phyloP scores from a whole-genome alignment of 2,888 invertebrate genomes.

The Harmothoe impar region DNA sequence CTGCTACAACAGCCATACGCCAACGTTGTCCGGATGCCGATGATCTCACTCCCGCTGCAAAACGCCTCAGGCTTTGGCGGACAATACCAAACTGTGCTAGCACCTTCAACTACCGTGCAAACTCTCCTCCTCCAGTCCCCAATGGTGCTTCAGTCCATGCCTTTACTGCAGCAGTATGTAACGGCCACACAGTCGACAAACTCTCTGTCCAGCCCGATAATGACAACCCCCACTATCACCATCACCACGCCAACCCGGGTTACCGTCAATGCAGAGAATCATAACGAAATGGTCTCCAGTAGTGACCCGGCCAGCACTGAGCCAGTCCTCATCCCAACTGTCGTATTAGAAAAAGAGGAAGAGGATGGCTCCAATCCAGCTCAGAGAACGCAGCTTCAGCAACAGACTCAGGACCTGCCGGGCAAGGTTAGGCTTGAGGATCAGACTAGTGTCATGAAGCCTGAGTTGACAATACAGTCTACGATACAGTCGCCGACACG shows the following conservation, averaged over 20 bases:
- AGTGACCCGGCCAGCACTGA: neutral
- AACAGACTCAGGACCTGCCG: neutral
- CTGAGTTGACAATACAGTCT: neutral
- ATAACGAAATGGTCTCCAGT: neutral
- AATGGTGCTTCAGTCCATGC: conserved; percentile 45
- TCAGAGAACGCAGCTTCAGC: neutral
- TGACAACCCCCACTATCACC: conserved; percentile 56
- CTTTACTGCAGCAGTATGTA: neutral
- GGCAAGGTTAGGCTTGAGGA: neutral
- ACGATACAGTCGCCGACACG: neutral
- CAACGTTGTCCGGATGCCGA: conserved; percentile 13
- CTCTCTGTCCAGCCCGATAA: neutral
- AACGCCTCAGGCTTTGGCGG: conserved; percentile 32
- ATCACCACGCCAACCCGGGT: conserved; percentile 49
- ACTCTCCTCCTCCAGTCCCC: conserved; percentile 46
- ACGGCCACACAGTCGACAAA: conserved; percentile 3
- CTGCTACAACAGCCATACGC: conserved; percentile 9
- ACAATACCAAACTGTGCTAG: conserved; percentile 17
- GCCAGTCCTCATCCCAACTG: conserved; percentile 42
- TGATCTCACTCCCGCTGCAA: conserved; percentile 16
- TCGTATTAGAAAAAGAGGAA: conserved; percentile 40
- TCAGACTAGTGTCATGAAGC: neutral
- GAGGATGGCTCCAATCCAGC: neutral
- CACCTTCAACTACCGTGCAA: conserved; percentile 43
- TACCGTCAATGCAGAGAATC: conserved; percentile 40